A percentile compares a stretch with the other conserved stretches of the same genome.
phyloP scores from a whole-genome alignment of 2,797 vertebrate genomes.

The Mus minutoides region DNA sequence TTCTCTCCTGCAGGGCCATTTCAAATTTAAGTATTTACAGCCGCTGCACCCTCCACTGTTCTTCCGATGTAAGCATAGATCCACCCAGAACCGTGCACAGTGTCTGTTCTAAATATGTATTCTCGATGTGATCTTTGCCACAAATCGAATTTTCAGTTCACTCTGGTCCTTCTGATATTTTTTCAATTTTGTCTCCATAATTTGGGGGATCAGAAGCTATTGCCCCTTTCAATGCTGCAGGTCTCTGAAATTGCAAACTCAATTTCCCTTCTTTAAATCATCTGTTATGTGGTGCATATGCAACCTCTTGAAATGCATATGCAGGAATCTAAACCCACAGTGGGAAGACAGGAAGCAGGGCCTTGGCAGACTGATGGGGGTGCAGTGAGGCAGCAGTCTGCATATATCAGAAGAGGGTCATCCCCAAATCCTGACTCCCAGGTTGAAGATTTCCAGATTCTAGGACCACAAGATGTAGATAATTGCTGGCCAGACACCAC shows the following conservation, averaged over 20 bases:
- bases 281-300: not conserved
- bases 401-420: rapidly evolving
- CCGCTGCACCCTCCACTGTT: rapidly evolving
- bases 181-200: not conserved
- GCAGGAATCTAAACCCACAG: not conserved
- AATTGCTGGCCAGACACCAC: not conserved
- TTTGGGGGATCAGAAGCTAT: not conserved
- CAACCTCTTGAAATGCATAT: not conserved
- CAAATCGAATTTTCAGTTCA: not conserved
- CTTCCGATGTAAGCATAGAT: not conserved
- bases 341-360: not conserved
- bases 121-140: not conserved
- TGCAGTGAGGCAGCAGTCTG: rapidly evolving
- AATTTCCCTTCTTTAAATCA: not conserved
- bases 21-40: not conserved
- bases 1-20: not conserved
- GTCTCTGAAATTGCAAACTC: not conserved
- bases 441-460: no score
- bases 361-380: not conserved
- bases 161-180: not conserved
- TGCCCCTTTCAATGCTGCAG: not conserved
- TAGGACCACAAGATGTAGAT: not conserved
- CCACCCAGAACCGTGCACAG: not conserved
- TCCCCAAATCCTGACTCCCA: rapidly evolving
- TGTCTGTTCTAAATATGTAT: not conserved